A percentile compares a stretch with the other conserved stretches of the same genome.
These are phyloP conservation scores for Phortica okadai DNA, from an alignment of 2,888 invertebrate species.

Conservation along the genomic window DNA sequence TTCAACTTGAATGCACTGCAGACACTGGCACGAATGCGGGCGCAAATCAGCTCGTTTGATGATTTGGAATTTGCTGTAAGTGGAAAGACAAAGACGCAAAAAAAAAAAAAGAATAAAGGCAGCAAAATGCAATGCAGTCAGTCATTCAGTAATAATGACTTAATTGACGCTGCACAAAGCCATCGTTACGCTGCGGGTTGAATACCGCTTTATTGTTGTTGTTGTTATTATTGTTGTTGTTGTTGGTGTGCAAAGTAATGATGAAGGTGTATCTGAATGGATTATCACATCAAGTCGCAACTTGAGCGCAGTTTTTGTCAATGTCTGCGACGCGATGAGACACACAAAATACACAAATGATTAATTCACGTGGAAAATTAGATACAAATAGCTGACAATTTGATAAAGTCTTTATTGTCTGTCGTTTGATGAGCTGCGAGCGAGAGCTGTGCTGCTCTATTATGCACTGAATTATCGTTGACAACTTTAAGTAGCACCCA, in stretches of 20 bases:
- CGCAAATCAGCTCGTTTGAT: conserved; percentile 2
- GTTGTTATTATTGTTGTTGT: neutral
- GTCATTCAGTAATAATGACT: conserved; percentile 51
- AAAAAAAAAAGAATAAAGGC: too few relatives aligned
- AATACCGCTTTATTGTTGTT: neutral
- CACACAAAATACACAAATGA: conserved; percentile 47
- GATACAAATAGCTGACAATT: conserved; percentile 62
- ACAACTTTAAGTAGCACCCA: too few relatives aligned
- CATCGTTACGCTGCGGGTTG: neutral
- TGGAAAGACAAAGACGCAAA: neutral
- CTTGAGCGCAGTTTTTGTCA: conserved; percentile 5
- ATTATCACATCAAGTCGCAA: conserved; percentile 13
- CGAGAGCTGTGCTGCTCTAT: neutral
- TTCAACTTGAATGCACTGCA: neutral
- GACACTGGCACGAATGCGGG: conserved; percentile 10
- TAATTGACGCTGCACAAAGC: conserved; percentile 44
- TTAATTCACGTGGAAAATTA: conserved; percentile 62
- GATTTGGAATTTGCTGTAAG: neutral
- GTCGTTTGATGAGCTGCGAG: neutral
- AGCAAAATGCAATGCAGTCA: conserved; percentile 38
- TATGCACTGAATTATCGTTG: neutral
- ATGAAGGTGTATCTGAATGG: neutral
- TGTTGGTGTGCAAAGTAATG: neutral
- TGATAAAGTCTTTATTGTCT: conserved; percentile 58
- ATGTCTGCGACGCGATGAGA: neutral